Base-by-base conservation (phyloP, 2,113 vertebrate genomes). In the Furnarius figulus region DNA sequence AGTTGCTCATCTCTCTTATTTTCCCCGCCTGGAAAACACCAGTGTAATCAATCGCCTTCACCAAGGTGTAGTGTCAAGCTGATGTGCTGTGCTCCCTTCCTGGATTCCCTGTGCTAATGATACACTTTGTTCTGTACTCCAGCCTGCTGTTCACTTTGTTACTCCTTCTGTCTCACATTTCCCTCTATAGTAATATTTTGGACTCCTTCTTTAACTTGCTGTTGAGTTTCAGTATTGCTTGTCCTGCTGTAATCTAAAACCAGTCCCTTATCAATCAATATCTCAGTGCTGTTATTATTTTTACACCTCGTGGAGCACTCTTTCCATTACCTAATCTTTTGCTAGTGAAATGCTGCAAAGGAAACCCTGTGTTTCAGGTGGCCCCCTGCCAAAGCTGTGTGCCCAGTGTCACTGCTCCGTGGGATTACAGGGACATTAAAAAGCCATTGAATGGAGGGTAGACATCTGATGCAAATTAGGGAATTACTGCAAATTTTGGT, bases 221-320 rank as follows among this genome's bases (percentile, higher is more conserved):
- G 35, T 71, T 71, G 31, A 77, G 71, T 87, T 87, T 84, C 67
- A 78, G 22, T 75, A 30, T 59, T 90, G 82, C 85, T 92, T 92
- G 77, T 59, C 37, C 55, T 66, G 55, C 59, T 80, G 68, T 92
- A 97, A 95, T 62, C 55, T 78, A 92, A 95, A 81, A 11, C 65
- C 35, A 33, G 62, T 40, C 90, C 78, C 59, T 83, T 88, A 86
- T 63, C 90, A 84, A 96, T 90, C 95, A 80, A 61, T 96, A 90
- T 61, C 65, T 94, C 75, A 8, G 9, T 47, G 62, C 71, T 79
- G 23, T 95, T 94, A 89, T 93, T 91, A 90, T 87, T 91, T 95
- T 94, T 91, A 86, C 75, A 87, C 78, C 30, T 91, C 59, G 90
- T 50, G 89, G 87, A 85, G 55, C 46, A 27, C 59, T 77, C 63